phyloP scores from a whole-genome alignment of 2,888 invertebrate genomes.

The Phragmatobia fuliginosa region DNA sequence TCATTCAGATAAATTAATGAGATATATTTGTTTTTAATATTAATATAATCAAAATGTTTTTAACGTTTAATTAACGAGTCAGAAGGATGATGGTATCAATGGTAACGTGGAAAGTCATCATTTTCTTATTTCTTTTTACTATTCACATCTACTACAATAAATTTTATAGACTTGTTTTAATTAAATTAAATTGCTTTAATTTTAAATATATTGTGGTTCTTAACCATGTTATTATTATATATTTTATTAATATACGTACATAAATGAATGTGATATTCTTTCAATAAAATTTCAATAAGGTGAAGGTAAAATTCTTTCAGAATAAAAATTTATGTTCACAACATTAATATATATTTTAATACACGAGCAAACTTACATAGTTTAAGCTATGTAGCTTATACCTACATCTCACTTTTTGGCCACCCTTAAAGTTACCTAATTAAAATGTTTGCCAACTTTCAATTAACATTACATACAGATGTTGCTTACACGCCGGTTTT shows the following conservation, averaged over 20 bases:
- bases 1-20: not conserved
- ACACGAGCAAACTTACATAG: slow-evolving; percentile 37
- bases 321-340: slow-evolving; percentile 60
- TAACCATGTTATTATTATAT: not conserved
- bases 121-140: not conserved
- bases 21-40: not conserved
- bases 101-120: slow-evolving; percentile 2
- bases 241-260: slow-evolving; percentile 11
- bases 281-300: slow-evolving; percentile 53
- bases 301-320: slow-evolving; percentile 65
- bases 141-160: too few relatives aligned
- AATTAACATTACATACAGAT: slow-evolving; percentile 24
- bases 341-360: slow-evolving; percentile 50
- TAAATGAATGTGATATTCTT: slow-evolving; percentile 19
- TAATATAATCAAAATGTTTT: not conserved
- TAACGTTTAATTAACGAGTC: not conserved
- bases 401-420: slow-evolving; percentile 73
- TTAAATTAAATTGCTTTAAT: not conserved
- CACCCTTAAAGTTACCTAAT: slow-evolving; percentile 61
- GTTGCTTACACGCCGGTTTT: not conserved
- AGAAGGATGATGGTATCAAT: not conserved
- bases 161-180: slow-evolving; percentile 1
- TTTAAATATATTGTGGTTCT: not conserved
- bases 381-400: slow-evolving; percentile 50
- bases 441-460: slow-evolving; percentile 38